These are phyloP conservation scores for Netelia fuscicornis DNA, from an alignment of 2,888 invertebrate species.

Conservation along the genomic window DNA sequence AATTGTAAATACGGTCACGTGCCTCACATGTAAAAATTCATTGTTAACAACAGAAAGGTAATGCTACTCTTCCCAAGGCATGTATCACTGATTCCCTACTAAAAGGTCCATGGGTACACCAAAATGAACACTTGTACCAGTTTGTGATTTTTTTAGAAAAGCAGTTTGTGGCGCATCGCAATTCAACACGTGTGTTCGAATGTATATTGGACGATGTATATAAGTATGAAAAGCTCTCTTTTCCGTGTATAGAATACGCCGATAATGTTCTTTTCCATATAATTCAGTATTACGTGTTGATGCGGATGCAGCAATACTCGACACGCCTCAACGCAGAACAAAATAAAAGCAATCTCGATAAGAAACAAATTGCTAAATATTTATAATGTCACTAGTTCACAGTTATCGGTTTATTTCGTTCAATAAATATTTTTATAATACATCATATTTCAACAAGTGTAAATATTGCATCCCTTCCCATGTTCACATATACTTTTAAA, in stretches of 20 bases:
- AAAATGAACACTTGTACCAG: slow-evolving; percentile 55
- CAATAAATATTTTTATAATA: not conserved
- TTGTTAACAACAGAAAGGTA: slow-evolving; percentile 34
- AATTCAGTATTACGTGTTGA: slow-evolving; percentile 21
- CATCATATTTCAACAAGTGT: too few species aligned
- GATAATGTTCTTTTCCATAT: slow-evolving; percentile 17
- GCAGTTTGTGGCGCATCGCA: slow-evolving; percentile 47
- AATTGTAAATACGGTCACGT: slow-evolving; percentile 53
- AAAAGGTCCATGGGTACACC: slow-evolving; percentile 48
- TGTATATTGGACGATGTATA: slow-evolving; percentile 49
- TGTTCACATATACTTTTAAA: too few species aligned
- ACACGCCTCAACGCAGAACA: slow-evolving; percentile 37
- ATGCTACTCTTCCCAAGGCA: slow-evolving; percentile 51
- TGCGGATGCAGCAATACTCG: slow-evolving; percentile 41
- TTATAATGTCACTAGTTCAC: not conserved
- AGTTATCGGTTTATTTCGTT: not conserved
- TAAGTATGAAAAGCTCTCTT: slow-evolving; percentile 38
- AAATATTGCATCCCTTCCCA: too few species aligned
- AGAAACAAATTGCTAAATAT: not conserved
- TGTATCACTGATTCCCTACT: slow-evolving; percentile 35
- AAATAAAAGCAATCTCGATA: slow-evolving; percentile 17
- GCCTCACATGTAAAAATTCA: slow-evolving; percentile 1
- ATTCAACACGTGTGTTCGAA: slow-evolving; percentile 54
- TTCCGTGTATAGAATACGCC: too few species aligned
- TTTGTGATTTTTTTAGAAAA: slow-evolving; percentile 53